Base-by-base conservation (phyloP, 2,113 vertebrate genomes). In the Labeo rohita region DNA sequence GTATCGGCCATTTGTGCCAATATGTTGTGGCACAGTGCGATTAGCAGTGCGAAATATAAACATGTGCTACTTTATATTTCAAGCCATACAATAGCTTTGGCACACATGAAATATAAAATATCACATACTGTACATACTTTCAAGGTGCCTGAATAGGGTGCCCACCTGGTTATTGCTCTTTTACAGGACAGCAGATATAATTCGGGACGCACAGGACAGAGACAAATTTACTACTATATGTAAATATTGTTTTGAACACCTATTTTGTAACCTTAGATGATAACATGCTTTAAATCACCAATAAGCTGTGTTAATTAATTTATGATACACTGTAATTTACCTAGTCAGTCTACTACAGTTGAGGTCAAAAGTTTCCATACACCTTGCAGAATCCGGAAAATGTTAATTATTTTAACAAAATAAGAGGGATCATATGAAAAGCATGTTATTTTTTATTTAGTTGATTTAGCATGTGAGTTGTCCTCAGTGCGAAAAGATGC, bases 1-100 rank as follows among this genome's bases (percentile, higher is more conserved):
- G 8, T n/a, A 65, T 72, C 10, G 10, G 47, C 56, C 68, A 80
- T 87, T 80, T 87, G 68, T 75, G 78, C 49, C 75, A 13, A 68
- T 28, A 84, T 78, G 45, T 65, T 80, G 52, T 59, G 56, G 8
- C 21, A 28, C 28, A 28, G 28, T 28, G 28, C 28, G 28, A 28
- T 59, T 59, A 59, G 21, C 56, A 59, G 56, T 56, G 13, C 5
- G 39, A 39, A 39, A 39, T 39, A 3, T 52, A 52, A 15, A 52
- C 4, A 0, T 52, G 4, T 52, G 56, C 1, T 59, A 59, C 56
- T 59, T 59, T 59, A 59, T 59, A 59, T 21, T 59, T 21, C 6
- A 59, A 59, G 54, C 0, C 16, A 59, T 56, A 59, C 54, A 59
- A 59, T 7, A 59, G 8, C 8, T 18, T 9, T n/a, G 56, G 56